A percentile compares a stretch with the other conserved stretches of the same genome.
phyloP scores from a whole-genome alignment of 2,888 invertebrate species.

The Podotricha telesiphe region DNA sequence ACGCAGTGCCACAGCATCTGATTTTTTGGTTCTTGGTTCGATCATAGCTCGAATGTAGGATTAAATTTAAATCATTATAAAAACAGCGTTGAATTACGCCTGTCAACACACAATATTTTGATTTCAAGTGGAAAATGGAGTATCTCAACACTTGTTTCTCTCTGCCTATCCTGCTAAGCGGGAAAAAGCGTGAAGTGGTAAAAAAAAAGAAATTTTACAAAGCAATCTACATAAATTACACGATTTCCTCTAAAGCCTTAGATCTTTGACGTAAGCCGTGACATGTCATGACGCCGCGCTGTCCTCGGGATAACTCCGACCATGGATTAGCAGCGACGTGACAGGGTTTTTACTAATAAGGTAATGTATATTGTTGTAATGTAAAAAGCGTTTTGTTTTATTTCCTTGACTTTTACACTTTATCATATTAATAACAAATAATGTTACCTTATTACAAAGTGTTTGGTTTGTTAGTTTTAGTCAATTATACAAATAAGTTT shows the following conservation, averaged over 20 bases:
- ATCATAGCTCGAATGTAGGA: too few relatives aligned
- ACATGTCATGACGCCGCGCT: conserved; percentile 4
- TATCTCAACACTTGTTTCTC: not conserved
- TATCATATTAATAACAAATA: too few relatives aligned
- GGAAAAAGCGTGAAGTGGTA: not conserved
- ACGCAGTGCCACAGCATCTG: too few relatives aligned
- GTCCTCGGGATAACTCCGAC: not conserved
- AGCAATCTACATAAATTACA: not conserved
- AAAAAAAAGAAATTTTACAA: not conserved
- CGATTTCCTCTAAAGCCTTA: not conserved
- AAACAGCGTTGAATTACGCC: too few relatives aligned
- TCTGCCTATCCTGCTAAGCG: not conserved
- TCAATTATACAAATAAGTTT: too few relatives aligned
- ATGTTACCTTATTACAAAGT: too few relatives aligned
- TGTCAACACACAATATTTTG: too few relatives aligned
- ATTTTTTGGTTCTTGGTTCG: too few relatives aligned
- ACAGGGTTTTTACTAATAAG: not conserved
- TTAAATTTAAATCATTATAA: too few relatives aligned
- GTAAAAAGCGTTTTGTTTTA: not conserved
- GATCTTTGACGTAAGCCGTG: not conserved
- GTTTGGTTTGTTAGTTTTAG: too few relatives aligned
- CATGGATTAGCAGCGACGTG: conserved; percentile 18
- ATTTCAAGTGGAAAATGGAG: not conserved
- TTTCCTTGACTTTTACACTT: not conserved
- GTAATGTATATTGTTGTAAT: not conserved